phyloP scores from a whole-genome alignment of 2,797 vertebrate genomes.

The Allobates femoralis region DNA sequence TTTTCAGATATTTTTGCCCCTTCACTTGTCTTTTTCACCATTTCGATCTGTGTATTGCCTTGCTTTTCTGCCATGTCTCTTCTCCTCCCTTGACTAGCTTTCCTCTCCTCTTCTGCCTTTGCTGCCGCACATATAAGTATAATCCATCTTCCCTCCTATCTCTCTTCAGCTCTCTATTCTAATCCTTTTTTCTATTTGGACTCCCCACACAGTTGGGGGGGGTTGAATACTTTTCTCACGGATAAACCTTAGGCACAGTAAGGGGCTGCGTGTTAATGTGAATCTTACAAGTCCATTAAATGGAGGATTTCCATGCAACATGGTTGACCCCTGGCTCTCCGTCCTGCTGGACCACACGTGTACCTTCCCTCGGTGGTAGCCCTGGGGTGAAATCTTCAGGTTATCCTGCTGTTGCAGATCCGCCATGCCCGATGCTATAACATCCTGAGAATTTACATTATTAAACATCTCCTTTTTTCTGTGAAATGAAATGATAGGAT shows the following conservation, averaged over 20 bases:
- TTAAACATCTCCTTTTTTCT: conserved; percentile 6
- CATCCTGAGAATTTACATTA: conserved; percentile 3
- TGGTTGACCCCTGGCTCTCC: background rate
- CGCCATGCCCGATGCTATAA: background rate
- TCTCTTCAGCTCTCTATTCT: conserved; percentile 54
- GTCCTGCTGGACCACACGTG: background rate
- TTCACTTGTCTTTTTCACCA: background rate
- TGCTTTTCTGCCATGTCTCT: conserved; percentile 16
- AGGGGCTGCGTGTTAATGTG: conserved; percentile 23
- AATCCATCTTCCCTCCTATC: conserved; percentile 66
- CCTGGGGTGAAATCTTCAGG: background rate
- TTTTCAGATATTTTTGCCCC: background rate
- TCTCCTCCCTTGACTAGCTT: conserved; percentile 25
- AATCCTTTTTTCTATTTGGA: conserved; percentile 46
- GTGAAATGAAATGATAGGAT: conserved; percentile 12
- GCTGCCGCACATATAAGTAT: conserved; percentile 50
- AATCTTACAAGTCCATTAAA: conserved; percentile 41
- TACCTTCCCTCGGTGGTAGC: background rate
- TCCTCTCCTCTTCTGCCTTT: conserved; percentile 7
- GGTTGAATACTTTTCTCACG: conserved; percentile 21
- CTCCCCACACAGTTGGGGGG: conserved; percentile 18
- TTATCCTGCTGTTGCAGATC: background rate
- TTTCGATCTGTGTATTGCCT: conserved; percentile 33
- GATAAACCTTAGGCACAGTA: conserved; percentile 21
- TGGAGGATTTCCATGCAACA: conserved; percentile 19